These are phyloP conservation scores for Thaumetopoea pityocampa DNA, from an alignment of 1,140 invertebrate species.

Conservation along the genomic window DNA sequence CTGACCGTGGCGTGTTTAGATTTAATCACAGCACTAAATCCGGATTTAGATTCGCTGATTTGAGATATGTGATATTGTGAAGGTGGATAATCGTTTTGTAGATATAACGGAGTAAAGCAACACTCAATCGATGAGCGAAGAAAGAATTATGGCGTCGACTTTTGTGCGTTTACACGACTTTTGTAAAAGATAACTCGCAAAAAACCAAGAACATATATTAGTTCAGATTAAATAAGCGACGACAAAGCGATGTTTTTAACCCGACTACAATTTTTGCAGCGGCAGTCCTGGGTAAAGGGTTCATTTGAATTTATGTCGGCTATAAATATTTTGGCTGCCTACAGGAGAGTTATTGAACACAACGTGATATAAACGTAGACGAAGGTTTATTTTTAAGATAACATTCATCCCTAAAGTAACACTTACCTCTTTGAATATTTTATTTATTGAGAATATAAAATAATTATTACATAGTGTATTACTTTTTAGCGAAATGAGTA, in stretches of 20 bases:
- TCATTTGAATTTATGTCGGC: constrained; percentile 30
- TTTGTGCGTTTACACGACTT: too few relatives aligned
- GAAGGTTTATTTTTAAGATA: constrained; percentile 11
- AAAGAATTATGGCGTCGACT: too few relatives aligned
- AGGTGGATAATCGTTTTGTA: too few relatives aligned
- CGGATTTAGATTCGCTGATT: too few relatives aligned
- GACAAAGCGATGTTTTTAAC: constrained; percentile 13
- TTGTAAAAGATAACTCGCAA: too few relatives aligned
- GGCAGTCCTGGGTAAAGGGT: constrained; percentile 13
- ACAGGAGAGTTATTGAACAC: constrained; percentile 21
- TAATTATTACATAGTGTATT: not conserved
- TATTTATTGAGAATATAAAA: not conserved
- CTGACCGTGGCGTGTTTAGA: too few relatives aligned
- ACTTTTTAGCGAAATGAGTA: too few relatives aligned
- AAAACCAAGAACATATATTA: too few relatives aligned
- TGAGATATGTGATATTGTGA: too few relatives aligned
- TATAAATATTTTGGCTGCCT: constrained; percentile 29
- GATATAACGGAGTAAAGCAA: too few relatives aligned
- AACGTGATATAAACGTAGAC: constrained; percentile 9
- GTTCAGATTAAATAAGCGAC: constrained; percentile 10
- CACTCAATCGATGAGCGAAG: too few relatives aligned
- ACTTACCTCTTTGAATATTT: not conserved
- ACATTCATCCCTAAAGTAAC: not conserved
- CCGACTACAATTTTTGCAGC: constrained; percentile 19
- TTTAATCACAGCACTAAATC: too few relatives aligned